Conservation (phyloP, 2,888 invertebrate genomes). For the Monochamus alternatus region DNA sequence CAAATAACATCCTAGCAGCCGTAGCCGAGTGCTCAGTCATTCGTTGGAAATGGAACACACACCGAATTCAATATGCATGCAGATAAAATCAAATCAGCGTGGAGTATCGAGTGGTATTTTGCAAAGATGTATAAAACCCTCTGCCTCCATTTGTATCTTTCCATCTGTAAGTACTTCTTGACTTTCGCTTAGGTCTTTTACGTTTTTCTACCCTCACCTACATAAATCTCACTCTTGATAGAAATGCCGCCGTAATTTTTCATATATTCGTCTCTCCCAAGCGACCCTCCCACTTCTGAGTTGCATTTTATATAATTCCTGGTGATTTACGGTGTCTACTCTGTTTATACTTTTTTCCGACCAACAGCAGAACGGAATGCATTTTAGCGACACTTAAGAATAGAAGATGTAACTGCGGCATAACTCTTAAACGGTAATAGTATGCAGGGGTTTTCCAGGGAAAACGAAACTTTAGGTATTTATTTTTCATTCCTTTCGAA, state of each 20-base stretch:
- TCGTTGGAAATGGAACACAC: slow-evolving; percentile 47
- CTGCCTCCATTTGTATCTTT: slow-evolving; percentile 56
- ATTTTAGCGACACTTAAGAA: slow-evolving; percentile 7
- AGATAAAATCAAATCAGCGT: slow-evolving; percentile 55
- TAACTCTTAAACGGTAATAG: background rate
- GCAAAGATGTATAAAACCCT: slow-evolving; percentile 50
- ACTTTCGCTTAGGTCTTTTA: slow-evolving; percentile 53
- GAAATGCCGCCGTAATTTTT: slow-evolving; percentile 61
- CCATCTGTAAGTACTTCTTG: slow-evolving; percentile 55
- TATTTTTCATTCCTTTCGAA: too few relatives aligned
- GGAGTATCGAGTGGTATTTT: slow-evolving; percentile 57
- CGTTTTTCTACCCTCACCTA: slow-evolving; percentile 45
- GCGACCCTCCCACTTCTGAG: slow-evolving; percentile 46
- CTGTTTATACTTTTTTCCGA: slow-evolving; percentile 23
- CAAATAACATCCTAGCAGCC: slow-evolving; percentile 18
- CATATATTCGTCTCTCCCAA: slow-evolving; percentile 54
- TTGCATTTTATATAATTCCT: slow-evolving; percentile 53
- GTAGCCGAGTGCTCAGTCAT: slow-evolving; percentile 45
- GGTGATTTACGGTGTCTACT: slow-evolving; percentile 52
- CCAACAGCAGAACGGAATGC: background rate
- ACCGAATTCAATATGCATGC: slow-evolving; percentile 53
- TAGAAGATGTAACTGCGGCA: background rate
- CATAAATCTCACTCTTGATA: slow-evolving; percentile 57
- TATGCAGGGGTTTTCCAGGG: too few relatives aligned
- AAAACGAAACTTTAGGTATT: too few relatives aligned